Base-by-base conservation (phyloP, 1,140 invertebrate species). In the Olivierus martensii region DNA sequence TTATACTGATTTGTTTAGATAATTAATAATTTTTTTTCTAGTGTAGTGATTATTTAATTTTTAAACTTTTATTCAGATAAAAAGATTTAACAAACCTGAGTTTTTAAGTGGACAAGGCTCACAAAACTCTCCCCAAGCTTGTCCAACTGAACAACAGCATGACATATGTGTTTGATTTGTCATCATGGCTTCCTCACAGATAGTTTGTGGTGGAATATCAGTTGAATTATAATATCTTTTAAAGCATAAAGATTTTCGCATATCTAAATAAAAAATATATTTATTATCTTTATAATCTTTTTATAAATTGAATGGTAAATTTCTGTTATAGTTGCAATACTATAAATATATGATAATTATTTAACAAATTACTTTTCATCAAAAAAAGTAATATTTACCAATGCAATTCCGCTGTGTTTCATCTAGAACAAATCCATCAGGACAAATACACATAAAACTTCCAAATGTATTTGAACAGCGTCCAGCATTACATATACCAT, bases 111-210 rank as follows among this genome's bases (percentile, higher is more conserved):
- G 87, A 70, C 88, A 92, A 9, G 75, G 75, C 62, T 82, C 76
- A 66, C 88, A 91, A 0, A 79, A 80, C 43, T 73, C 73, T 2
- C 84, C 84, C 88, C 88, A 92, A 0, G 82, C 87, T 57, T 77
- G 76, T 0, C 87, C 88, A 73, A 90, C 83, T 0, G 83, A 84
- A 70, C 88, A 92, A 63, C 87, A 92, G 61, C 88, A 91, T 21
- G 87, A 69, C 76, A 86, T 85, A 63, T 79, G 78, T 2, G 86
- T 90, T 65, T 88, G 80, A 18, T 80, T 77, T 18, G 79, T 77
- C 14, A 80, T 77, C 77, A 89, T 82, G 0, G 84, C 77, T 39
- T 77, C 73, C 5, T 79, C 71, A 63, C 85, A 89, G 37, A 71
- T 69, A 36, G 75, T 77, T 37, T 43, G 50, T 22, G 39, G 57